These are phyloP conservation scores for Drosophila monieri DNA, from an alignment of 2,888 invertebrate genomes.

Conservation along the genomic window DNA sequence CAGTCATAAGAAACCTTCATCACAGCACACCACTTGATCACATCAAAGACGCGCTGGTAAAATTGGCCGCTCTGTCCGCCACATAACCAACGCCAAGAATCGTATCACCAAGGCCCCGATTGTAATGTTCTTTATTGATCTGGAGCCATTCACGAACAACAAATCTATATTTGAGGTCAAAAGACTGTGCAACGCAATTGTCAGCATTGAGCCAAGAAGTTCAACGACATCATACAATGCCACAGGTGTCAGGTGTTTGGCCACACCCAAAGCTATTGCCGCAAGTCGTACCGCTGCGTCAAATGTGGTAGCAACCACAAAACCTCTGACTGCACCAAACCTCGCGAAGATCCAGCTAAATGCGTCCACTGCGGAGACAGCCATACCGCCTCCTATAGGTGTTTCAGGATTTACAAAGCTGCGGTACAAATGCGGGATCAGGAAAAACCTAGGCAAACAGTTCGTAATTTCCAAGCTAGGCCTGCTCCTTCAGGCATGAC, in stretches of 20 bases:
- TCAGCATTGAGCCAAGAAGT: slow-evolving; percentile 13
- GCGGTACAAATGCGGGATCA: not conserved
- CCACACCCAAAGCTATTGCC: not conserved
- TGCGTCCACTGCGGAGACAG: no score
- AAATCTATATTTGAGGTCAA: slow-evolving; percentile 3
- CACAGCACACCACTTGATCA: not conserved
- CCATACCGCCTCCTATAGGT: not conserved
- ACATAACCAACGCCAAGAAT: no score
- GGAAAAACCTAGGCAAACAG: not conserved
- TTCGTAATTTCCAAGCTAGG: not conserved
- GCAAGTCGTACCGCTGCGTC: not conserved
- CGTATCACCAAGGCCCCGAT: no score
- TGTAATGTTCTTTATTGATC: slow-evolving; percentile 1
- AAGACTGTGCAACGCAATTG: slow-evolving; percentile 8
- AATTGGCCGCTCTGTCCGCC: not conserved
- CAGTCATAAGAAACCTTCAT: slow-evolving; percentile 5
- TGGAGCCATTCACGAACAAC: slow-evolving; percentile 4
- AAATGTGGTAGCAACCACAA: not conserved
- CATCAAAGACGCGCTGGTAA: not conserved
- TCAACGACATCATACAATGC: slow-evolving; percentile 9
- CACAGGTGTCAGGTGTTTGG: slow-evolving; percentile 6
- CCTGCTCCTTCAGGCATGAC: not conserved
- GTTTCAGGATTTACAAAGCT: not conserved
- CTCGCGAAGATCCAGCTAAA: no score
- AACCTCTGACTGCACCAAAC: not conserved